These are phyloP conservation scores for Anguilla pacifica DNA, from an alignment of 2,797 vertebrate species.

Conservation along the genomic window DNA sequence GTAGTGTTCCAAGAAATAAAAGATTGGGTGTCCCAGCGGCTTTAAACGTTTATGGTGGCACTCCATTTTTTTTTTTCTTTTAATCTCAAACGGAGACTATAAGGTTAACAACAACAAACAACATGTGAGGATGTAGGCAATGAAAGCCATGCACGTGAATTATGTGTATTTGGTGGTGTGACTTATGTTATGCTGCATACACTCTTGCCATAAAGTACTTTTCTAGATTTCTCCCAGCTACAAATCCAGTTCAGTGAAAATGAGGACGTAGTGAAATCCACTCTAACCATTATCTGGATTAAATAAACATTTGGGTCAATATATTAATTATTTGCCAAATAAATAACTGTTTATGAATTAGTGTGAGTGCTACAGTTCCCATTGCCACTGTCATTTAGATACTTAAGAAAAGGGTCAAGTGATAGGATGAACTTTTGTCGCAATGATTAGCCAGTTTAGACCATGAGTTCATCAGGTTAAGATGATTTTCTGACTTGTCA, in stretches of 20 bases:
- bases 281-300: not conserved
- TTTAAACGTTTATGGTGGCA: not conserved
- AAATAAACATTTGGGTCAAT: not conserved
- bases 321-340: not conserved
- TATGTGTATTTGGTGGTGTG: not conserved
- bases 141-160: not conserved
- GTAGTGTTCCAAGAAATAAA: not conserved
- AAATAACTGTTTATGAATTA: not conserved
- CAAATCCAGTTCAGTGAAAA: not conserved
- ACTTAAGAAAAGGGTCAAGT: not conserved
- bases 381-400: not conserved
- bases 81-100: not conserved
- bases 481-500: not conserved
- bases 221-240: not conserved
- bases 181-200: not conserved
- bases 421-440: not conserved
- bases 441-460: not conserved
- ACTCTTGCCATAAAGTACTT: not conserved
- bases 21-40: not conserved
- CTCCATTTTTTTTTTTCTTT: not conserved
- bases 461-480: not conserved
- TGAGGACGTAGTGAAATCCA: not conserved
- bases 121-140: not conserved
- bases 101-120: not conserved
- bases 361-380: not conserved